These are phyloP conservation scores for Platycercus adscitus DNA, from an alignment of 2,113 vertebrate genomes.

Conservation along the genomic window DNA sequence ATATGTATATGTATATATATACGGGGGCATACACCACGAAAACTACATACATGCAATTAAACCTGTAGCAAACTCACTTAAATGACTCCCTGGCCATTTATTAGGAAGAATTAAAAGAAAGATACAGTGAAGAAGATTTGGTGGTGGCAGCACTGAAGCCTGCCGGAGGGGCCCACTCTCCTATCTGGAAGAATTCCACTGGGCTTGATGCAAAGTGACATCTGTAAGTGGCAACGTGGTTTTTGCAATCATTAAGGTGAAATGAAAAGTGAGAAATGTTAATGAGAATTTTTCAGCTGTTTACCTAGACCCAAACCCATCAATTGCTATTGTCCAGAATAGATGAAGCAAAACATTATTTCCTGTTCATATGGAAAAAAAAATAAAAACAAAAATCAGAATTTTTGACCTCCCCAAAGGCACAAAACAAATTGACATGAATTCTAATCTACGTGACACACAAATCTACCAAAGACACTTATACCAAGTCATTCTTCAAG, in stretches of 20 bases:
- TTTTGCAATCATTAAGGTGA: not conserved
- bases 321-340: not conserved
- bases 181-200: not conserved
- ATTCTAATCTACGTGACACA: not conserved
- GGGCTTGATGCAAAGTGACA: fast-evolving
- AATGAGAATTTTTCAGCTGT: not conserved
- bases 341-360: not conserved
- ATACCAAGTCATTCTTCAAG: not conserved
- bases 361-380: not conserved
- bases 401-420: not conserved
- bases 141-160: not conserved
- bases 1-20: too few species aligned
- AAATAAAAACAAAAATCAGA: not conserved
- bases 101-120: not conserved
- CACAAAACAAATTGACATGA: not conserved
- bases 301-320: not conserved
- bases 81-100: fast-evolving
- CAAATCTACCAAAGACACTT: not conserved
- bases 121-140: not conserved
- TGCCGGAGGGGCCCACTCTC: not conserved
- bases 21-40: too few species aligned
- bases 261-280: not conserved
- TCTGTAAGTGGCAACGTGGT: not conserved
- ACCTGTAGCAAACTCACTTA: not conserved
- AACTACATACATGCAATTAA: not conserved